Evolutionary conservation across 2,888 invertebrate genomes (phyloP).

Genomic region (Perizoma affinitatum): DNA sequence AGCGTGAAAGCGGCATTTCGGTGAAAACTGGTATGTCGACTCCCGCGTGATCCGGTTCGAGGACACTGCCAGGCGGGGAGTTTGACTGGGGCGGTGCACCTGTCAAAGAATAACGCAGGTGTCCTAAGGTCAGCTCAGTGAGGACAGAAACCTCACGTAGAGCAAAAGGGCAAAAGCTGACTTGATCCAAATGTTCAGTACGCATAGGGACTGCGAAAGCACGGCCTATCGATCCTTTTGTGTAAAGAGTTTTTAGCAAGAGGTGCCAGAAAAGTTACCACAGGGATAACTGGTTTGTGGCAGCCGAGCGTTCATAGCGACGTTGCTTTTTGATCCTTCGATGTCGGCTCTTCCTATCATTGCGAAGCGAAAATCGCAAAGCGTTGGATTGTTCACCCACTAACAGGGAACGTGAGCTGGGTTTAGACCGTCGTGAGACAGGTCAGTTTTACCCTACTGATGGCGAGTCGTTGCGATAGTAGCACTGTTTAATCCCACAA

Average conservation of each 20-base stretch:
- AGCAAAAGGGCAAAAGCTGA: conserved; percentile 57
- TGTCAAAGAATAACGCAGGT: conserved; percentile 87
- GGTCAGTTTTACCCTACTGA: conserved; percentile 86
- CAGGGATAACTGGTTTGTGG: too few species aligned
- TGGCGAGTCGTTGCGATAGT: conserved; percentile 81
- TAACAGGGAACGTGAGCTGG: background rate
- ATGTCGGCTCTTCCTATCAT: too few species aligned
- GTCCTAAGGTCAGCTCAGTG: conserved; percentile 74
- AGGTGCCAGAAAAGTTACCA: too few species aligned
- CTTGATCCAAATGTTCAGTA: too few species aligned
- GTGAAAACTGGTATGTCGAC: conserved; percentile 1
- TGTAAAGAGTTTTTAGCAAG: too few species aligned
- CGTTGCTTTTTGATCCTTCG: too few species aligned
- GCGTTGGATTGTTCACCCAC: conserved; percentile 18
- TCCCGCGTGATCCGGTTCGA: conserved; percentile 55
- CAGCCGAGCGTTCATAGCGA: too few species aligned
- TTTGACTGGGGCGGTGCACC: conserved; percentile 88
- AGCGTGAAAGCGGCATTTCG: conserved; percentile 3
- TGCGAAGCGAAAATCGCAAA: conserved; percentile 86
- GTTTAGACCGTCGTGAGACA: too few species aligned
- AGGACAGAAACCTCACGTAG: conserved; percentile 22
- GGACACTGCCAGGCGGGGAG: conserved; percentile 69
- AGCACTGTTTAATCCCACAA: conserved; percentile 74
- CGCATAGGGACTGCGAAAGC: too few species aligned
- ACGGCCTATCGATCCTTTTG: too few species aligned